Evolutionary conservation across 2,888 invertebrate species (phyloP).

Genomic region (Eupeodes latifasciatus): DNA sequence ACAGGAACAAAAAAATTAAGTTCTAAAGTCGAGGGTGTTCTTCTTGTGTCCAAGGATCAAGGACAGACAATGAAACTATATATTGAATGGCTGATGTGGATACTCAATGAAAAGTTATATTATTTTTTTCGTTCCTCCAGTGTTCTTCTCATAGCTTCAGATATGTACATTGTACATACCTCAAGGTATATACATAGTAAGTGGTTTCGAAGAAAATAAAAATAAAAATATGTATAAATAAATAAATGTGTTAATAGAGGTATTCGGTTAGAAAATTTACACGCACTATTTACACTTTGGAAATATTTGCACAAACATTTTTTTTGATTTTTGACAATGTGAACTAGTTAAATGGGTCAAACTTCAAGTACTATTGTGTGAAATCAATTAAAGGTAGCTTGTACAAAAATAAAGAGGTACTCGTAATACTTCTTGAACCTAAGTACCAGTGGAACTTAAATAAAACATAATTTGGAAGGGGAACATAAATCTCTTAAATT

Average conservation of each 20-base stretch:
- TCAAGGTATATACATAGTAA: not conserved
- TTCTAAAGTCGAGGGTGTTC: constrained; percentile 23
- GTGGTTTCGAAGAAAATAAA: not conserved
- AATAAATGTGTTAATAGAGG: constrained; percentile 23
- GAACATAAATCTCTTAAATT: no score
- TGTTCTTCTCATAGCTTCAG: no score
- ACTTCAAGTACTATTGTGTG: not conserved
- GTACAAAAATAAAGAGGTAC: no score
- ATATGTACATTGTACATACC: no score
- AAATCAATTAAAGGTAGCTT: no score
- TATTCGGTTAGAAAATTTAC: constrained; percentile 6
- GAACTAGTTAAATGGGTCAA: not conserved
- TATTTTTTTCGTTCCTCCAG: not conserved
- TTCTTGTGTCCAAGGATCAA: constrained; percentile 37
- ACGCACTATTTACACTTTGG: constrained; percentile 15
- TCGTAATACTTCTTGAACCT: no score
- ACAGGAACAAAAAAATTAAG: not conserved
- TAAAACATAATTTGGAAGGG: no score
- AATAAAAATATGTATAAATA: not conserved
- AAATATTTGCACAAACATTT: constrained; percentile 9
- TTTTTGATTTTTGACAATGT: not conserved
- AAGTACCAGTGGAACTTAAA: no score
- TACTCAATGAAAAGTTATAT: constrained; percentile 11
- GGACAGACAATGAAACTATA: constrained; percentile 34
- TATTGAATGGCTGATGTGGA: constrained; percentile 29